A percentile compares a stretch with the other conserved stretches of the same genome.
phyloP scores from a whole-genome alignment of 2,888 invertebrate genomes.

The Amiota mariae region DNA sequence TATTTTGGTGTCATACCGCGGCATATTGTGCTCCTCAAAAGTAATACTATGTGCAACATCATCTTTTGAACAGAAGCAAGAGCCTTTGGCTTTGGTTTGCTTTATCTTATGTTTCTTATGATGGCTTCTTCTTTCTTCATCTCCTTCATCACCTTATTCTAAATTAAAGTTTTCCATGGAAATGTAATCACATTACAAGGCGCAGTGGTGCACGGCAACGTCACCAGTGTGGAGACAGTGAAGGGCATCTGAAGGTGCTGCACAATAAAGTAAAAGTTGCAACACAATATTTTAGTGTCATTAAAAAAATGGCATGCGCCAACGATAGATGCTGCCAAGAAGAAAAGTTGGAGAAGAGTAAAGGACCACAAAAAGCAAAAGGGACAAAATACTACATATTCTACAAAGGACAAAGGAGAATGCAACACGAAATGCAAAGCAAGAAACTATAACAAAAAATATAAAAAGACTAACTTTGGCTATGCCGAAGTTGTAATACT shows the following conservation, averaged over 20 bases:
- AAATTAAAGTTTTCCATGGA: slow-evolving; percentile 23
- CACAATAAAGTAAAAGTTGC: slow-evolving; percentile 52
- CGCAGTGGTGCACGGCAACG: not conserved
- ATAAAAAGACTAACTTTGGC: slow-evolving; percentile 3
- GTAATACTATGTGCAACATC: not conserved
- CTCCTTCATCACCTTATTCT: not conserved
- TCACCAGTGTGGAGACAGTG: not conserved
- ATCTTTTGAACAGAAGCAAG: too few relatives aligned
- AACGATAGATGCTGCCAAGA: not conserved
- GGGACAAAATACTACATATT: slow-evolving; percentile 1
- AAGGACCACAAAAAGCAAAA: slow-evolving; percentile 8
- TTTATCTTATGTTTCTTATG: too few relatives aligned
- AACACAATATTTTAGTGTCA: slow-evolving; percentile 58
- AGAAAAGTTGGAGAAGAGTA: not conserved
- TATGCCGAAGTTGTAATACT: too few relatives aligned
- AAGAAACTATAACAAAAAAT: not conserved
- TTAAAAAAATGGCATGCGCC: slow-evolving; percentile 42
- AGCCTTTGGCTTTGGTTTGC: not conserved
- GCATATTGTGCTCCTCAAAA: not conserved
- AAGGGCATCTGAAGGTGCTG: not conserved
- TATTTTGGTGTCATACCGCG: not conserved
- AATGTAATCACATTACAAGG: slow-evolving; percentile 27
- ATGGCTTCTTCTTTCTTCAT: too few relatives aligned
- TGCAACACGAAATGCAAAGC: not conserved
- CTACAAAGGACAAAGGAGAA: slow-evolving; percentile 9